Percentiles rank a stretch among this genome's conserved stretches.
These are phyloP conservation scores for Drosophila greeni DNA, from an alignment of 2,888 invertebrate species.

Conservation along the genomic window DNA sequence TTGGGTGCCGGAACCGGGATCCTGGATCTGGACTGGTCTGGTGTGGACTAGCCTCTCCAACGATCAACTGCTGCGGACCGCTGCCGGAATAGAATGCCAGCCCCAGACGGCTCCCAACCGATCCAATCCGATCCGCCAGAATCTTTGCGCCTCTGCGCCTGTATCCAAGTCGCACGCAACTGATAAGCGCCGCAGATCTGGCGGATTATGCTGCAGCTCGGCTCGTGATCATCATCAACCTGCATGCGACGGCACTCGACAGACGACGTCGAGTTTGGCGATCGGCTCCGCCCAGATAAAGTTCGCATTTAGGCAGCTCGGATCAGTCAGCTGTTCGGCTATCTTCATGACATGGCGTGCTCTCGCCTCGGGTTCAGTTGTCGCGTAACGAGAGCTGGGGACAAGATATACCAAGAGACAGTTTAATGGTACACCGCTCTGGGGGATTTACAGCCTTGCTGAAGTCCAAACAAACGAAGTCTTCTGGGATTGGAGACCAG, in stretches of 20 bases:
- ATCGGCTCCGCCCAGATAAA: constrained; percentile 20
- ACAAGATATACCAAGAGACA: constrained; percentile 24
- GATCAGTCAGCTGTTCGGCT: constrained; percentile 33
- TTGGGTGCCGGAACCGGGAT: constrained; percentile 1
- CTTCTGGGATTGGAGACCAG: background rate
- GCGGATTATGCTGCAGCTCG: constrained; percentile 51
- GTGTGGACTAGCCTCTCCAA: background rate
- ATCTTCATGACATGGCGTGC: constrained; percentile 31
- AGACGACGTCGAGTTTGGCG: constrained; percentile 6
- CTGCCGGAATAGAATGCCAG: constrained; percentile 41
- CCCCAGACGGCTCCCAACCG: constrained; percentile 14
- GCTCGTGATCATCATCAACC: constrained; percentile 39
- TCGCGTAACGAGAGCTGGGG: background rate
- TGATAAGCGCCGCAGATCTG: constrained; percentile 59
- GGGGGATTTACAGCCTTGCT: constrained; percentile 8
- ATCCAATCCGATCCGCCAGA: constrained; percentile 24
- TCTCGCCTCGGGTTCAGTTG: constrained; percentile 9
- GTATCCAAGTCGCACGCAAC: constrained; percentile 52
- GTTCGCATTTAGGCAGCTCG: constrained; percentile 20
- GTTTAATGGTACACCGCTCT: constrained; percentile 22
- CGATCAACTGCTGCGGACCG: constrained; percentile 28
- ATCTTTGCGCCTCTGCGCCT: constrained; percentile 7
- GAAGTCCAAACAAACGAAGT: constrained; percentile 6
- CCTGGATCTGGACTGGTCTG: background rate
- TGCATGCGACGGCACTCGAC: constrained; percentile 27